Base-by-base conservation (phyloP, 2,797 vertebrate genomes). In the Sparus aurata region DNA sequence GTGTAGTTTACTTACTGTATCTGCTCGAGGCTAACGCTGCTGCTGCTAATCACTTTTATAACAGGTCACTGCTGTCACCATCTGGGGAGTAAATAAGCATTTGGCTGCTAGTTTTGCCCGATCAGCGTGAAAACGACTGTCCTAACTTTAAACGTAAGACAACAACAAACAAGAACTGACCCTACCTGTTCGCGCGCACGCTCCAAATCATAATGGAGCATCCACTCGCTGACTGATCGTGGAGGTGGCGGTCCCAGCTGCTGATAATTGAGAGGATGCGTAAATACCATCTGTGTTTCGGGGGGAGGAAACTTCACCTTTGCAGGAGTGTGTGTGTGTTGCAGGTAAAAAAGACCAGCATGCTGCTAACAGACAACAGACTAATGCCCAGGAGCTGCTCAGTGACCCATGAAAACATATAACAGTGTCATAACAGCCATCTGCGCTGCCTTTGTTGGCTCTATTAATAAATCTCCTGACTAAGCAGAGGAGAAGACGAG, bases 271-370 rank as follows among this genome's bases (percentile, higher is more conserved):
- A 90, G 81, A 66, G 77, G 69, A 76, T 76, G 75, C 66, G 62
- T 87, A 89, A 89, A 87, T 69, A 89, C 84, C 91, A 92, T 93
- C 84, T 93, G 91, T 66, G 73, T 57, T 73, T 76, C 87, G 89
- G 85, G 86, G 85, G 85, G 77, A 86, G 75, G 69, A 83, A 74
- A 30, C 63, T 12, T 85, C 82, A 86, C 79, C 86, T 87, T 80
- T 77, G 52, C 81, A 65, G 53, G 70, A 73, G 77, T 77, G 80
- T 78, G 70, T 77, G 80, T 78, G 70, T 84, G 70, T 77, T 85
- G 78, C 76, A 69, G 76, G 60, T 77, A 79, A 78, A 77, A 79
- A 85, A 82, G 83, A 88, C 85, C 84, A 64, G 82, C 78, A 75
- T 86, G 83, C 73, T 78, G 82, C 77, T 83, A 83, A 84, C 87